Base-by-base conservation (phyloP, 2,888 invertebrate genomes). In the Apotomis capreana region DNA sequence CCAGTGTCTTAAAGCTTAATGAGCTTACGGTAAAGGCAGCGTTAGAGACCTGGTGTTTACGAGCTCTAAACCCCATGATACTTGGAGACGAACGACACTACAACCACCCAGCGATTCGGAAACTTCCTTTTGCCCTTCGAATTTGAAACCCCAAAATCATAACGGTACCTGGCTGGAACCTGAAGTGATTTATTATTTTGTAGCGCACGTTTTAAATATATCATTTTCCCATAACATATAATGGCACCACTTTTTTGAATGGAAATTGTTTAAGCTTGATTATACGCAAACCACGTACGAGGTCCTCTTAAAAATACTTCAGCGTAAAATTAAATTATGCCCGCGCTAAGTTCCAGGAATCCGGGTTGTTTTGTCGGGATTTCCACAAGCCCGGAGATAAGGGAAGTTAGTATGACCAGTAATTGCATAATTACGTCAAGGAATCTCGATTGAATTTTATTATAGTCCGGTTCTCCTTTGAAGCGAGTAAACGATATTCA, bases 381-480 rank as follows among this genome's bases (percentile, higher is more conserved):
- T 68, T 68, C 72, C 59, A 63, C 37, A 63, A 58, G 68, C 37
- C 8, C 40, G 52, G 52, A 68, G 68, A 68, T 72, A 72, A 72
- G 68, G 72, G 46, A 68, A 68, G 72, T 62, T 68, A 61, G 63
- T 46, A 67, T 46, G 70, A 44, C 54, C 58, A 54, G 68, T 72
- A 72, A 72, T 72, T 72, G 61, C 68, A 63, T 63, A 68, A 72
- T 72, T 72, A 68, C 62, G 52, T 72, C 51, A 71, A 62, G 15
- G 67, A 57, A 72, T 72, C 62, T 68, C 63, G 52, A 58, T 54
- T 58, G 72, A 63, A 68, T 63, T 68, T 63, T 60, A 70, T 70
- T 67, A 70, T 70, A 65, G 13, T 54, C 57, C 54, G 62, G 72
- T 72, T 63, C 26, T 44, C 13, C 68, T 72, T 68, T 52, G 15